These are phyloP conservation scores for Ridgeia piscesae DNA, from an alignment of 1,140 invertebrate species.

Conservation along the genomic window DNA sequence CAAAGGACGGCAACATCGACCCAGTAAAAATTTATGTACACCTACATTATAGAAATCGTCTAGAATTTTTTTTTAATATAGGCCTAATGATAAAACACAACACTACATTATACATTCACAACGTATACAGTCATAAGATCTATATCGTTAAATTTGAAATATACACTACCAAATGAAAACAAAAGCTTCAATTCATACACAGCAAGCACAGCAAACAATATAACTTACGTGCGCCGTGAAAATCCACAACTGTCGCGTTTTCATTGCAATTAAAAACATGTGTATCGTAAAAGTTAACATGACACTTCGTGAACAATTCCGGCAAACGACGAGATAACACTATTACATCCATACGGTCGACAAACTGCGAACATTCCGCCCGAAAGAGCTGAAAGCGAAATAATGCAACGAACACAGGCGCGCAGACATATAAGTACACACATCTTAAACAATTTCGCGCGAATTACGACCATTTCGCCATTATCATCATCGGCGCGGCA, in stretches of 20 bases:
- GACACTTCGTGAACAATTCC: background rate
- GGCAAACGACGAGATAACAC: background rate
- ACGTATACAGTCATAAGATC: too few relatives aligned
- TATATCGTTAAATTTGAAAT: background rate
- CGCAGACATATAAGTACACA: slow-evolving; percentile 5
- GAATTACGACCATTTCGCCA: slow-evolving; percentile 4
- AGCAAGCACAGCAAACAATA: background rate
- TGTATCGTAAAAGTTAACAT: background rate
- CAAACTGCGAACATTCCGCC: background rate
- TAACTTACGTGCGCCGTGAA: background rate
- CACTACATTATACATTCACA: too few relatives aligned
- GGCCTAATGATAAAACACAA: too few relatives aligned
- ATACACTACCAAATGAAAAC: background rate
- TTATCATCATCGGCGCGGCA: background rate
- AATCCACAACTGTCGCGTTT: background rate
- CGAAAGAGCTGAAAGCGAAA: background rate
- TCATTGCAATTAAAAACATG: background rate
- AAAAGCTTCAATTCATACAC: background rate
- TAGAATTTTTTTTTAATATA: too few relatives aligned
- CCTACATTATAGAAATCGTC: too few relatives aligned
- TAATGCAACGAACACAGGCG: background rate
- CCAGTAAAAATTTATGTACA: too few relatives aligned
- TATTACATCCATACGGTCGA: background rate
- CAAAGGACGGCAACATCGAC: background rate
- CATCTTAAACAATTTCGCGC: slow-evolving; percentile 5